Evolutionary conservation across 2,113 vertebrate species (phyloP).

Genomic region (Chloroceryle aenea): DNA sequence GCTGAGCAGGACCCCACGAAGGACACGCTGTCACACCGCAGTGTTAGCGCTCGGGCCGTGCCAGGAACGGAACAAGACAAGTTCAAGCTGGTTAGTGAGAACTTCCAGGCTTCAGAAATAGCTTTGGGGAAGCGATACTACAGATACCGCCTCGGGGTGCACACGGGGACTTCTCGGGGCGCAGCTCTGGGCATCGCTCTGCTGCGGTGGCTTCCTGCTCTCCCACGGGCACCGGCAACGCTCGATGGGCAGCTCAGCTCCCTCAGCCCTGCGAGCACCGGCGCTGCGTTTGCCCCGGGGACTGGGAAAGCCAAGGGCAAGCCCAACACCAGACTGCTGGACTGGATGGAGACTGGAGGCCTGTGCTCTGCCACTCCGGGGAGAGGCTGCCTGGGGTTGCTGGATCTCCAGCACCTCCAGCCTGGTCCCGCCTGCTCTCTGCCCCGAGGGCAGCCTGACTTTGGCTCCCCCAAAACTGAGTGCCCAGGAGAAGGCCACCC

Average conservation of each 20-base stretch:
- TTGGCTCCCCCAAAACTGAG: not conserved
- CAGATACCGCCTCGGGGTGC: accelerated
- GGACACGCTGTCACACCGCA: accelerated
- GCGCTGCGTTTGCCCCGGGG: accelerated
- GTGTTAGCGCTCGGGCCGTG: accelerated
- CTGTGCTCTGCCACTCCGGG: accelerated
- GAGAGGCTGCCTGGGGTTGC: accelerated
- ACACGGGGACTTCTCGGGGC: not conserved
- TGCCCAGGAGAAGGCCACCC: not conserved
- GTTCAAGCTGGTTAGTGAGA: not conserved
- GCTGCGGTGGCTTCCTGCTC: not conserved
- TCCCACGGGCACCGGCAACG: not conserved
- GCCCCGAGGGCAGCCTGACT: not conserved
- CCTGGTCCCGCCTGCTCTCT: accelerated
- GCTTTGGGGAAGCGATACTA: constrained; percentile 43
- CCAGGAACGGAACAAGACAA: not conserved
- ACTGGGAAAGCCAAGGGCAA: accelerated
- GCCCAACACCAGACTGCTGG: accelerated
- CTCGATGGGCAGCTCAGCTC: accelerated
- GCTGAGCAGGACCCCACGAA: not conserved
- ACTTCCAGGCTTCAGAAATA: constrained; percentile 7
- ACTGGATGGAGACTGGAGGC: not conserved
- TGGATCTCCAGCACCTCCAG: not conserved
- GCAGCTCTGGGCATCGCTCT: accelerated
- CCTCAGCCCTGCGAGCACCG: accelerated